phyloP scores from a whole-genome alignment of 2,797 vertebrate species.

The Sebastes minor region DNA sequence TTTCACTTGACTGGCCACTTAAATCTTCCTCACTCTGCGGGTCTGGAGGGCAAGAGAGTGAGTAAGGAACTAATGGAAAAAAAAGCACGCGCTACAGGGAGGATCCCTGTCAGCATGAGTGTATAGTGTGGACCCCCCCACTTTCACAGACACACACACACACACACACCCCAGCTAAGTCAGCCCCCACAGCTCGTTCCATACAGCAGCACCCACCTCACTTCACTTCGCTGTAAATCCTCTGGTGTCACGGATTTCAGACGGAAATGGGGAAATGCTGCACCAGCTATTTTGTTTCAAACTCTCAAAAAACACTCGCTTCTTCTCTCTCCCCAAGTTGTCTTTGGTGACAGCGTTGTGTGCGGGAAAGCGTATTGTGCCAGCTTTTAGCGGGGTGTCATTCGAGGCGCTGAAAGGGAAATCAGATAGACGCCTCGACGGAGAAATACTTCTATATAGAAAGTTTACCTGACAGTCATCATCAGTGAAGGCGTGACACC shows the following conservation, averaged over 20 bases:
- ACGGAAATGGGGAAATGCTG: conserved; percentile 82
- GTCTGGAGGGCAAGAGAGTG: conserved; percentile 83
- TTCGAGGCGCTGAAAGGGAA: conserved; percentile 74
- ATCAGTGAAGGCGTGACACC: conserved; percentile 63
- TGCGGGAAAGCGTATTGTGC: conserved; percentile 70
- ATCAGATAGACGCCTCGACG: conserved; percentile 72
- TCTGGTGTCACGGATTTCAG: conserved; percentile 85
- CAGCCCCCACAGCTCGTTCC: conserved; percentile 66
- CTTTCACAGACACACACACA: background rate
- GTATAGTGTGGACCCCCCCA: conserved; percentile 54
- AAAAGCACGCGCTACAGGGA: conserved; percentile 78
- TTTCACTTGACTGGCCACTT: conserved; percentile 85
- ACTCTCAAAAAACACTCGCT: conserved; percentile 80
- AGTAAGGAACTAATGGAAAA: conserved; percentile 82
- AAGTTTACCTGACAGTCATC: conserved; percentile 79
- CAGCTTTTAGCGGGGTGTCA: conserved; percentile 78
- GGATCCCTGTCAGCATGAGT: conserved; percentile 81
- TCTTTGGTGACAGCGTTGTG: conserved; percentile 82
- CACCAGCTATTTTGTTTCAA: conserved; percentile 85
- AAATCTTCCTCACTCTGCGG: conserved; percentile 80
- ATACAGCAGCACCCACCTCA: conserved; percentile 73
- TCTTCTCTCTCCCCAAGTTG: conserved; percentile 63
- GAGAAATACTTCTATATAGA: conserved; percentile 61
- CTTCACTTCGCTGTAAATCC: conserved; percentile 81
- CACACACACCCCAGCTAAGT: conserved; percentile 18